Evolutionary conservation across 2,113 vertebrate genomes (phyloP), one percentile per base, ranked within the genome.

Genomic region (Bubo scandiacus): DNA sequence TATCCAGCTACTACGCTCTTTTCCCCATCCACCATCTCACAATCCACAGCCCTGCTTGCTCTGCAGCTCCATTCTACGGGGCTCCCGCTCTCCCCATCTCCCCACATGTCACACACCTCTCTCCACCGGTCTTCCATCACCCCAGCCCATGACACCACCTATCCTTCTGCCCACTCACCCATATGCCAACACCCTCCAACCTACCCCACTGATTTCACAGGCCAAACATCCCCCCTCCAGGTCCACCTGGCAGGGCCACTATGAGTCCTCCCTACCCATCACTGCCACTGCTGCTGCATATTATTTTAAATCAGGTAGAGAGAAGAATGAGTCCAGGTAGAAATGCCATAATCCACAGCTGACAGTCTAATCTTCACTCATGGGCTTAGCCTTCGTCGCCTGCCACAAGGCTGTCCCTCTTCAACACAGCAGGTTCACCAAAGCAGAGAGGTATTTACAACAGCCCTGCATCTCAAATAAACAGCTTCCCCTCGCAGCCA

Each of bases 311-410:
- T 59, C 55, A 86, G 79, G 86, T 22, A 86, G 92, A 96, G 81
- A 96, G 92, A 96, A 86, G 86, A 82, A 84, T 55, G 85, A 95
- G 75, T 83, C 63, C 88, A 93, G 96, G 92, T 96, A 95, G 75
- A 83, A 94, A 90, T 68, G 93, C 72, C 51, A 15, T 96, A 94
- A 95, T 95, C 96, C 10, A 0, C 86, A 86, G 85, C 55, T 81
- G 82, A 58, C 19, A 8, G 38, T 94, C 81, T 96, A 94, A 96
- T 96, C 93, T 93, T 96, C 3, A 2, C 55, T 86, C 80, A 84
- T 1, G 2, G 65, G 92, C 68, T 97, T 95, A 96, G 67, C 82
- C 79, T 81, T 92, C 0, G 0, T 32, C 0, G 3, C 72, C 62
- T 84, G 95, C 92, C 65, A 51, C 63, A 55, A 38, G 47, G 71